Evolutionary conservation across 2,888 invertebrate genomes (phyloP).

Genomic region (Drosophila robusta): DNA sequence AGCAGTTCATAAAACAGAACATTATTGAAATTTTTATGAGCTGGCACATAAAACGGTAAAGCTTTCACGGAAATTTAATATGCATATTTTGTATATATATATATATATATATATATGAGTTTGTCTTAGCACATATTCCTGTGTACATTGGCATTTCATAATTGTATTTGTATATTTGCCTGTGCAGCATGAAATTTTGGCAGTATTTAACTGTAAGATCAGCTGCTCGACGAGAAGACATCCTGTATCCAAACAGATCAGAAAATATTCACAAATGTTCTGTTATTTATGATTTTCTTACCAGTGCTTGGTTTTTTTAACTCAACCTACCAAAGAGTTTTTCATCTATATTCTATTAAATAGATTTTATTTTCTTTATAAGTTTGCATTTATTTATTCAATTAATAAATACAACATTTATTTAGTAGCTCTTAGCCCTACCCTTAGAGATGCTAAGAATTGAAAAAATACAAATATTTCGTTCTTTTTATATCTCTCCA

Average conservation of each 20-base stretch:
- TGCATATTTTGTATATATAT: constrained; percentile 23
- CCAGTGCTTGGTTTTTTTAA: too few species aligned
- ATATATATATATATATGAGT: background rate
- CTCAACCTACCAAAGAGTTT: too few species aligned
- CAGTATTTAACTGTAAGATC: background rate
- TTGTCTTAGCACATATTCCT: constrained; percentile 8
- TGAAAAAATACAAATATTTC: background rate
- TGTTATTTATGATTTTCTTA: too few species aligned
- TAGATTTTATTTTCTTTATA: too few species aligned
- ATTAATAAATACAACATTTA: background rate
- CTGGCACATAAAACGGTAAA: constrained; percentile 18
- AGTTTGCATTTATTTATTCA: too few species aligned
- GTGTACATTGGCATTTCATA: constrained; percentile 23
- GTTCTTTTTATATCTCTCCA: too few species aligned
- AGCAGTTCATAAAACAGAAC: constrained; percentile 43
- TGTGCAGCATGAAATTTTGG: background rate
- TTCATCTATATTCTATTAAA: too few species aligned
- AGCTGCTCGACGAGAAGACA: background rate
- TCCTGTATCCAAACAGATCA: background rate
- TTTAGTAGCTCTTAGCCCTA: background rate
- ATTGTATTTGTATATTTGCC: background rate
- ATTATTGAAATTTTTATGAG: constrained; percentile 16
- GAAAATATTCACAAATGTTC: too few species aligned
- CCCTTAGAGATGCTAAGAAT: background rate
- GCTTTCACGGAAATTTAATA: constrained; percentile 20